Conservation (phyloP, 2,888 invertebrate genomes). For the Torymus tubicola region DNA sequence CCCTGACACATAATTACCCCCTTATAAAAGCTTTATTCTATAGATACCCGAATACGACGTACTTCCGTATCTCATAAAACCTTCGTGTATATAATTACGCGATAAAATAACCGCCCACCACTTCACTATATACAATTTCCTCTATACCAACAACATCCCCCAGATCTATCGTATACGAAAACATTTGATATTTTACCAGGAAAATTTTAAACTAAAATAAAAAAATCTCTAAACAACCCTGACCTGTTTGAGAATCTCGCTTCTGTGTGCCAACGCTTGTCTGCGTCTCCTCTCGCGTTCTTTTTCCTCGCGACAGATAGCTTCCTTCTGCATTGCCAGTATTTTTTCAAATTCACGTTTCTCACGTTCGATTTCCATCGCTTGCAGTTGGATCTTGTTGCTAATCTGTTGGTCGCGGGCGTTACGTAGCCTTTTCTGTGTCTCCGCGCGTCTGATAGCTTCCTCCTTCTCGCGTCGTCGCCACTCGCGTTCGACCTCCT, state of each 20-base stretch:
- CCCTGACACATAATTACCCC: too few species aligned
- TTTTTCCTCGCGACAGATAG: constrained; percentile 78
- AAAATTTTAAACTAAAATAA: too few species aligned
- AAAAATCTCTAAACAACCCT: too few species aligned
- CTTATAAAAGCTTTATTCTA: too few species aligned
- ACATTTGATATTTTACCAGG: too few species aligned
- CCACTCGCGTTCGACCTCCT: constrained; percentile 84
- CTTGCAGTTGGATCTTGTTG: constrained; percentile 81
- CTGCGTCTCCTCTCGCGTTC: constrained; percentile 74
- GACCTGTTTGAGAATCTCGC: constrained; percentile 82
- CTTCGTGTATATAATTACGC: too few species aligned
- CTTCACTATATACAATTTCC: too few species aligned
- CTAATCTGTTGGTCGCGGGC: constrained; percentile 80
- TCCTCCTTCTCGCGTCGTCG: constrained; percentile 81
- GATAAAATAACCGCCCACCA: too few species aligned
- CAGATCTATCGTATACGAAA: too few species aligned
- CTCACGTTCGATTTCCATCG: constrained; percentile 83
- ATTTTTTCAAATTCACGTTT: constrained; percentile 81
- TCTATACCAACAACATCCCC: too few species aligned
- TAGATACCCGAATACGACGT: too few species aligned
- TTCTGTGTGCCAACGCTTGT: constrained; percentile 79
- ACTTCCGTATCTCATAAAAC: too few species aligned
- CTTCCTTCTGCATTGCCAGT: constrained; percentile 79
- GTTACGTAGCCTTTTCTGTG: constrained; percentile 77
- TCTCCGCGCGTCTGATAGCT: constrained; percentile 79